Conservation (phyloP, 2,888 invertebrate genomes). For the Catocala nupta region DNA sequence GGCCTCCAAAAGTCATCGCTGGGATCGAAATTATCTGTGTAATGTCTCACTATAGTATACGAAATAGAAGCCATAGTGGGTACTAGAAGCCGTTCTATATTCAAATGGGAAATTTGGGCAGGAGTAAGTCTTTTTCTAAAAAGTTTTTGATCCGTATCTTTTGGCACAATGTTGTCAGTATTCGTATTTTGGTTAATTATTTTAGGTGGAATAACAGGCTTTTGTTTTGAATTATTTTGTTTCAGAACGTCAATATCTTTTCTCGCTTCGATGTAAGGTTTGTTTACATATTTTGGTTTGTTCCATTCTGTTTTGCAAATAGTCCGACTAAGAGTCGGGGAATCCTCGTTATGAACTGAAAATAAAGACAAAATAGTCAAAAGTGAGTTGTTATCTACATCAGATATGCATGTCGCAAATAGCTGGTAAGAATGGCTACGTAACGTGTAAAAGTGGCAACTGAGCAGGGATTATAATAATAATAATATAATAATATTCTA, state of each 20-base stretch:
- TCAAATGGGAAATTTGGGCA: constrained; percentile 19
- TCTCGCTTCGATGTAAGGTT: constrained; percentile 27
- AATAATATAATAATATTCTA: too few relatives aligned
- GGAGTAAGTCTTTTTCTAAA: background rate
- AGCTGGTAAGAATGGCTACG: too few relatives aligned
- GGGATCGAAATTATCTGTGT: background rate
- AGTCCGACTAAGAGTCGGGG: constrained; percentile 31
- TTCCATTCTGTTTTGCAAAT: constrained; percentile 48
- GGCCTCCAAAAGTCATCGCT: constrained; percentile 24
- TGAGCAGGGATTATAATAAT: too few relatives aligned
- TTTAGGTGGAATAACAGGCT: background rate
- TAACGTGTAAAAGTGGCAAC: too few relatives aligned
- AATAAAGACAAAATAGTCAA: background rate
- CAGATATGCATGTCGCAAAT: too few relatives aligned
- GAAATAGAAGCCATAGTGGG: constrained; percentile 40
- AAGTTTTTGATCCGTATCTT: constrained; percentile 1
- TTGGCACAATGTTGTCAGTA: constrained; percentile 4
- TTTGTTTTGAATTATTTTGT: background rate
- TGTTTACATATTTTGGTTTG: constrained; percentile 41
- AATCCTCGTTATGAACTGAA: constrained; percentile 45
- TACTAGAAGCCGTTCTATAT: constrained; percentile 33
- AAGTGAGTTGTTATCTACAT: too few relatives aligned
- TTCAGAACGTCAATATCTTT: background rate
- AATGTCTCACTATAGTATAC: constrained; percentile 21
- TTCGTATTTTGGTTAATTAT: background rate